These are phyloP conservation scores for Eilema sororculum DNA, from an alignment of 2,888 invertebrate species.

Conservation along the genomic window DNA sequence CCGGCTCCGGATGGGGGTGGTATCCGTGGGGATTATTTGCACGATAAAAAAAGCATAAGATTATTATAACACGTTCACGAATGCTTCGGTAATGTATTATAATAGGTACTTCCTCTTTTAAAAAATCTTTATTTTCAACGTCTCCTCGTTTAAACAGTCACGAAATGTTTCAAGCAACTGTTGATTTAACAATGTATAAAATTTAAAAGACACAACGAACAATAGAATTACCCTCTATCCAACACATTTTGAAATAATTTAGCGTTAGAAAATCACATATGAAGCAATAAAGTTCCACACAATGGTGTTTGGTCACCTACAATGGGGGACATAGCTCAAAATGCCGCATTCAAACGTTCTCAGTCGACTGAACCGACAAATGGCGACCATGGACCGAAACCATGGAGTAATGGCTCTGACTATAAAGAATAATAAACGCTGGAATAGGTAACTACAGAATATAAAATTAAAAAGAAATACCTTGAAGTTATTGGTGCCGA, in stretches of 20 bases:
- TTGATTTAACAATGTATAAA: not conserved
- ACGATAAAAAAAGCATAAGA: too few species aligned
- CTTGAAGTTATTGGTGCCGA: too few species aligned
- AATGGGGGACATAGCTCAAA: conserved; percentile 42
- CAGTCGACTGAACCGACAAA: conserved; percentile 32
- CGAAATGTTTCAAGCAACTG: not conserved
- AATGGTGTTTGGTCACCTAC: conserved; percentile 42
- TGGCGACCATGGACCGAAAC: conserved; percentile 21
- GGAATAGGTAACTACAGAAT: not conserved
- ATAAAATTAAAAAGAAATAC: too few species aligned
- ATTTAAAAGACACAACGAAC: not conserved
- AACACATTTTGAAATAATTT: conserved; percentile 19
- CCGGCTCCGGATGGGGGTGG: too few species aligned
- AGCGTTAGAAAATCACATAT: conserved; percentile 32
- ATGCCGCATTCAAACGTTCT: conserved; percentile 35
- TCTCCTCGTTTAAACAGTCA: too few species aligned
- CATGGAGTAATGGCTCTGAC: conserved; percentile 23
- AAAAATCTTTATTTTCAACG: too few species aligned
- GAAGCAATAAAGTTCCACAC: conserved; percentile 35
- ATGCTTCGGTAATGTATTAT: too few species aligned
- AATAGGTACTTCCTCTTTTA: too few species aligned
- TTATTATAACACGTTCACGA: too few species aligned
- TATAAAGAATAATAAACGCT: conserved; percentile 15
- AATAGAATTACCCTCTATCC: not conserved
- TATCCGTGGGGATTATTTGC: too few species aligned